Percentiles rank a stretch among this genome's conserved stretches.
Evolutionary conservation across 1,140 invertebrate genomes (phyloP).

Genomic region (Drosophila lini): DNA sequence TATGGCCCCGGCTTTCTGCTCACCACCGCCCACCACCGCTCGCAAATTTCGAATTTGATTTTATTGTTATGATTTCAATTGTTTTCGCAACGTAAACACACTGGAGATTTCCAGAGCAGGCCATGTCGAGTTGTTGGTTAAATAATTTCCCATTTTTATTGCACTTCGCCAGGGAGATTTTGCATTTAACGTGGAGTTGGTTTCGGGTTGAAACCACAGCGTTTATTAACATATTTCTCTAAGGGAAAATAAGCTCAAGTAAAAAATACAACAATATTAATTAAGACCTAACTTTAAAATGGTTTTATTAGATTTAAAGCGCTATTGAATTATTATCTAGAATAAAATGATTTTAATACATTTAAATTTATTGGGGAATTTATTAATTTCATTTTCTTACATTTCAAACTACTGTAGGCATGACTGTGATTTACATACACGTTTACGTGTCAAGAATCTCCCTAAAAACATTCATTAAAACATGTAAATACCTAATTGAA

Average conservation of each 20-base stretch:
- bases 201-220: constrained; percentile 1
- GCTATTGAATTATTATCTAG: background rate
- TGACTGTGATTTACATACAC: background rate
- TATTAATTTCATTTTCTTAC: too few species aligned
- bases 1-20: background rate
- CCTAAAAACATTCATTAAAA: background rate
- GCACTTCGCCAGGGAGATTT: constrained; percentile 29
- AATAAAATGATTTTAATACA: background rate
- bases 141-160: constrained; percentile 52
- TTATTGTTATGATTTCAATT: constrained; percentile 81
- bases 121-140: constrained; percentile 53
- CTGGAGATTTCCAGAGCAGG: constrained; percentile 62
- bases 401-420: too few species aligned
- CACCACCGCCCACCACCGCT: constrained; percentile 31
- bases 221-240: background rate
- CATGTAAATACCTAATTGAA: background rate
- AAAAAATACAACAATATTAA: background rate
- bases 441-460: background rate
- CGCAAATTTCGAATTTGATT: constrained; percentile 80
- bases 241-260: background rate
- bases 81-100: constrained; percentile 73
- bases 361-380: background rate
- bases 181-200: constrained; percentile 12
- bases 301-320: too few species aligned
- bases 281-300: background rate